Percentiles rank a stretch among this genome's conserved stretches.
Conservation (phyloP, 2,113 vertebrate genomes). For the Cheilinus undulatus region DNA sequence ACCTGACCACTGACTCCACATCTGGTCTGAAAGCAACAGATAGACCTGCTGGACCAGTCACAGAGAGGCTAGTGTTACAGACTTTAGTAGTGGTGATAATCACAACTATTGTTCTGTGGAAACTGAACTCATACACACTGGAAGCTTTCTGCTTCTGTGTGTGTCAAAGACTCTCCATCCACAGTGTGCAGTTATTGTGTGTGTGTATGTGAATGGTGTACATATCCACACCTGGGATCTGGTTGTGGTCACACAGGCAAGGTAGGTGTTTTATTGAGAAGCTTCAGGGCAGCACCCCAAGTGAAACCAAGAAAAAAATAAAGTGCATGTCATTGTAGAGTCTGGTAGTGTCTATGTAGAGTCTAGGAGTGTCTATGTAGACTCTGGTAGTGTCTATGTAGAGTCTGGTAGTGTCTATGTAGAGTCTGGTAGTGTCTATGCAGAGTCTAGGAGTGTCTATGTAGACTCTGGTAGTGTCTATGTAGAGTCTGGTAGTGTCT, state of each 20-base stretch:
- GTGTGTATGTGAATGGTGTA: conserved; percentile 2
- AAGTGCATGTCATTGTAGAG: conserved; percentile 19
- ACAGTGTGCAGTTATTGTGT: too few species aligned
- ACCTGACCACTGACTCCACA: not conserved
- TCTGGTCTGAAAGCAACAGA: not conserved
- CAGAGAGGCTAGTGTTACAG: conserved; percentile 50
- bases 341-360: not conserved
- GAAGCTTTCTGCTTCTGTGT: too few species aligned
- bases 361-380: not conserved
- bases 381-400: too few species aligned
- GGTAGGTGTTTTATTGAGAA: not conserved
- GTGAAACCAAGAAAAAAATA: conserved; percentile 1
- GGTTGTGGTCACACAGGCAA: not conserved
- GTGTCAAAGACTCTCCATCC: not conserved
- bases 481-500: too few species aligned
- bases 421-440: too few species aligned
- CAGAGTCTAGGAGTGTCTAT: too few species aligned
- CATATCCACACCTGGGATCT: conserved; percentile 24
- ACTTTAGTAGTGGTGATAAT: conserved; percentile 49
- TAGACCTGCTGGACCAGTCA: conserved; percentile 9
- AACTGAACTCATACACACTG: conserved; percentile 57
- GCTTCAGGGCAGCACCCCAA: conserved; percentile 27
- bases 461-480: too few species aligned
- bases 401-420: too few species aligned
- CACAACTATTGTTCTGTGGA: conserved; percentile 60